Evolutionary conservation across 2,888 invertebrate genomes (phyloP).

Genomic region (Leptinotarsa juncta): DNA sequence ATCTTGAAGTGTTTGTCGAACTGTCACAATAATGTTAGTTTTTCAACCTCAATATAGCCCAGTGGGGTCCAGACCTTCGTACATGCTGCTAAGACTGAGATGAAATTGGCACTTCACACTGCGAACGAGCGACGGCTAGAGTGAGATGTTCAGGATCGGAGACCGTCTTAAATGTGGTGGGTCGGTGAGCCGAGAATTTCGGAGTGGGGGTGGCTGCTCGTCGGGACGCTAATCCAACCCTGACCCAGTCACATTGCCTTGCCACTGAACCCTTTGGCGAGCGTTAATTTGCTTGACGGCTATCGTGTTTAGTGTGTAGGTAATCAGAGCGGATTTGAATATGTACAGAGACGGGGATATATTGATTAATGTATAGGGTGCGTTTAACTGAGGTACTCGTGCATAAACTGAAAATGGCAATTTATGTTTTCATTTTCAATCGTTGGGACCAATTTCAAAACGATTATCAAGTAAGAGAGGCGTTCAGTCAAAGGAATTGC

Average conservation of each 20-base stretch:
- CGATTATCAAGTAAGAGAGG: too few relatives aligned
- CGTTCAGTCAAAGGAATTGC: too few relatives aligned
- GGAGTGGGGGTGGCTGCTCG: slow-evolving; percentile 59
- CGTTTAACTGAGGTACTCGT: too few relatives aligned
- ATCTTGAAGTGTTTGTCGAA: slow-evolving; percentile 47
- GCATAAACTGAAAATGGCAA: too few relatives aligned
- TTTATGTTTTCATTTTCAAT: too few relatives aligned
- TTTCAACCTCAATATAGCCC: slow-evolving; percentile 57
- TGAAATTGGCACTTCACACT: slow-evolving; percentile 35
- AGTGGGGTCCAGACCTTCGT: slow-evolving; percentile 62
- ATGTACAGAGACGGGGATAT: too few relatives aligned
- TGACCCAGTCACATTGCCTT: slow-evolving; percentile 65
- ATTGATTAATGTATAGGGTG: too few relatives aligned
- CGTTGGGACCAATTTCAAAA: too few relatives aligned
- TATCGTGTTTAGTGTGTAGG: too few relatives aligned
- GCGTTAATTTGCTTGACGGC: slow-evolving; percentile 4
- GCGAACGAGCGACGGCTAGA: slow-evolving; percentile 38
- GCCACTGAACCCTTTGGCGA: slow-evolving; percentile 61
- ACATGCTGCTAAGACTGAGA: slow-evolving; percentile 53
- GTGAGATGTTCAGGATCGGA: slow-evolving; percentile 44
- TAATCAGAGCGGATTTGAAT: too few relatives aligned
- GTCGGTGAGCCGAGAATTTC: slow-evolving; percentile 57
- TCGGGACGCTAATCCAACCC: slow-evolving; percentile 61
- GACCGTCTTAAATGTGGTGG: slow-evolving; percentile 58
- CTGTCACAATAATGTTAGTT: slow-evolving; percentile 37